phyloP scores from a whole-genome alignment of 2,113 vertebrate species.

The Boulengeromyrus knoepffleri region DNA sequence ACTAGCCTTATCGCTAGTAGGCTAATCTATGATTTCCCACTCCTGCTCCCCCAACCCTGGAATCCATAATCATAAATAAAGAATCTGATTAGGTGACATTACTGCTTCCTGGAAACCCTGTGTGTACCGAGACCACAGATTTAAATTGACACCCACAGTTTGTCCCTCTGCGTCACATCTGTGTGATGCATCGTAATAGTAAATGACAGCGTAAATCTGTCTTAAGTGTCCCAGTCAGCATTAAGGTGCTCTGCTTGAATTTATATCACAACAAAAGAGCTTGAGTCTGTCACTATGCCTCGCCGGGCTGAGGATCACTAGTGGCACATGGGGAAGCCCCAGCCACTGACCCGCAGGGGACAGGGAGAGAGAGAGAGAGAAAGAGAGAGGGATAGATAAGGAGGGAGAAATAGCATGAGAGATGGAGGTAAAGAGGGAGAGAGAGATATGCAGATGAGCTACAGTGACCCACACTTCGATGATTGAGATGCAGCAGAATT shows the following conservation, averaged over 20 bases:
- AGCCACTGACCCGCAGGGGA: conserved; percentile 22
- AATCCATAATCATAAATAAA: conserved; percentile 7
- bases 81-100: not conserved
- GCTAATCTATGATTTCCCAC: not conserved
- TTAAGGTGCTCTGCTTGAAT: conserved; percentile 27
- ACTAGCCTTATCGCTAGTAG: not conserved
- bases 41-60: not conserved
- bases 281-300: conserved; percentile 34
- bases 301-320: conserved; percentile 41
- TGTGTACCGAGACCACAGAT: conserved; percentile 18
- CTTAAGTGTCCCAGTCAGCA: conserved; percentile 34
- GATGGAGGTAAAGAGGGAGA: not conserved
- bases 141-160: conserved; percentile 18
- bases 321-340: conserved; percentile 36
- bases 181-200: conserved; percentile 37
- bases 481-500: not conserved
- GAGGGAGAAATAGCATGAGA: not conserved
- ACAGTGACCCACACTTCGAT: not conserved
- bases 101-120: not conserved
- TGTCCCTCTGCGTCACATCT: conserved; percentile 1
- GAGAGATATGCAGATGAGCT: not conserved
- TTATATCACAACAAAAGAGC: conserved; percentile 25
- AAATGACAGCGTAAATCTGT: conserved; percentile 51
- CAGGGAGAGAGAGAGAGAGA: not conserved
- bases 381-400: not conserved